Evolutionary conservation across 2,797 vertebrate genomes (phyloP).

Genomic region (Molossus molossus): DNA sequence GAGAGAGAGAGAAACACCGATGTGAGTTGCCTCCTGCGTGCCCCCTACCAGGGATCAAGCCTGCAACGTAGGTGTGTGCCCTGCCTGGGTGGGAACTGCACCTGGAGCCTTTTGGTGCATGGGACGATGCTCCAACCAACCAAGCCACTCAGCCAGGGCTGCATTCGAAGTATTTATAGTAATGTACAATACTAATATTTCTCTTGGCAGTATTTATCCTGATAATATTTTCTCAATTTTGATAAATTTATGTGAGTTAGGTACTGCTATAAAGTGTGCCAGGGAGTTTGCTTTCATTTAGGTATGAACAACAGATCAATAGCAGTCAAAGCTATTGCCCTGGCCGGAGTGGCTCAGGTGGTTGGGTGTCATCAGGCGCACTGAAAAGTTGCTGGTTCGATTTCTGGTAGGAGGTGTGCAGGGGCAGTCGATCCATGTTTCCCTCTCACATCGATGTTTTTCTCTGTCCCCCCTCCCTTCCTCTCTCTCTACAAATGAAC

Average conservation of each 20-base stretch:
- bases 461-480: too few species aligned
- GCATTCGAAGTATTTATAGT: background rate
- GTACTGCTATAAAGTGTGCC: background rate
- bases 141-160: background rate
- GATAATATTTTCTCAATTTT: background rate
- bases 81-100: background rate
- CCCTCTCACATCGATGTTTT: too few species aligned
- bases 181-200: background rate
- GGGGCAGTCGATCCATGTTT: too few species aligned
- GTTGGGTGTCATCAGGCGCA: too few species aligned
- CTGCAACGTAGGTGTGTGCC: background rate
- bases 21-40: background rate
- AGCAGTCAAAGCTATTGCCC: background rate
- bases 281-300: slow-evolving; percentile 2
- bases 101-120: background rate
- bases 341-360: too few species aligned
- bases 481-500: too few species aligned
- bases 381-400: too few species aligned
- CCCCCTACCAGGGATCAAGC: background rate
- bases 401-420: too few species aligned
- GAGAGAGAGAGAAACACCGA: too few species aligned
- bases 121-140: background rate
- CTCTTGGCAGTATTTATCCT: background rate
- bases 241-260: background rate
- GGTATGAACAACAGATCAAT: background rate